Evolutionary conservation across 2,888 invertebrate genomes (phyloP), one percentile per base, ranked within the genome.

Genomic region (Taphrorychus bicolor): DNA sequence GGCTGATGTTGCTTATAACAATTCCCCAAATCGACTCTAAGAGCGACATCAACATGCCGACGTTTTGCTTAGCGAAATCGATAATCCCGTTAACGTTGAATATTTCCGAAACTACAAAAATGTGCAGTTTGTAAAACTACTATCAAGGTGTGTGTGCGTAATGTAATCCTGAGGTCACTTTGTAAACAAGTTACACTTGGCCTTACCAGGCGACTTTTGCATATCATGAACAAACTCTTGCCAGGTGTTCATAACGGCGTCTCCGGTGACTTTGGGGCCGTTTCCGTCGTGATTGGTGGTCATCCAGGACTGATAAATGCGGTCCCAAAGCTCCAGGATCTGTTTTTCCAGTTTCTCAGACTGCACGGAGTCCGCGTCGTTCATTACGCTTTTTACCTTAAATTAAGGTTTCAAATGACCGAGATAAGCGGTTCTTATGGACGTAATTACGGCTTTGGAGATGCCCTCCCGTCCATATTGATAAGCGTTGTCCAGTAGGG

Each of bases 291-390:
- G 51, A 73, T 87, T 82, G 0, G 91, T 88, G 77, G 92, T 90
- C 82, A 95, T 91, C 94, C 94, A 96, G 67, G 93, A 91, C 82
- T 96, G 94, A 82, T 97, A 97, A 49, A 97, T 87, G 67, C 94
- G 86, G 82, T 97, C 97, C 95, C 96, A 97, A 16, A 98, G 85
- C 81, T 95, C 95, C 41, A 97, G 83, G 1, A 96, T 90, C 82
- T 97, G 95, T 70, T 89, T 88, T 79, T 97, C 97, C 41, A 97
- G 85, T 68, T 91, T 90, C 22, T 89, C 88, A 41, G 93, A 91
- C 82, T 94, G 94, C 21, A 87, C 87, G 0, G 91, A 88, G 77
- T 94, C 92, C 0, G 93, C 90, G 75, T 92, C 93, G 79, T 89
- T 90, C 59, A 95, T 86, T 75, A 94, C 86, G 77, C 90, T 88